Evolutionary conservation across 1,140 invertebrate genomes (phyloP).

Genomic region (Lucilia sericata): DNA sequence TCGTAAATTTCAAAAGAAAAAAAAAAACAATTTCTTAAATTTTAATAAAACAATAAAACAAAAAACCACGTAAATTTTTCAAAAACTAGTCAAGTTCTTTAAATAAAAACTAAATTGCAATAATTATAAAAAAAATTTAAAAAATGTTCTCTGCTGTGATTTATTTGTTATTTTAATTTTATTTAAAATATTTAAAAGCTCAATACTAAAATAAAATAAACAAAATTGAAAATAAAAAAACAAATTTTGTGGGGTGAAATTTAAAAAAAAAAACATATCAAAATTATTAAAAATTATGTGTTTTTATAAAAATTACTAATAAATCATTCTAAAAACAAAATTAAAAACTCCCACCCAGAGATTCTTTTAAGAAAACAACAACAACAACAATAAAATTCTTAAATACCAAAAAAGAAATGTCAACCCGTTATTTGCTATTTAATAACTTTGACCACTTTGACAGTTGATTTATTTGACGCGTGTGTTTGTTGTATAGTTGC

Average conservation of each 20-base stretch:
- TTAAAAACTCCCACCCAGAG: not conserved
- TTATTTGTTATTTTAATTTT: constrained; percentile 35
- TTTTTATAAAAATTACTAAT: not conserved
- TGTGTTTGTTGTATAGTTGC: constrained; percentile 59
- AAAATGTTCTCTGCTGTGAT: not conserved
- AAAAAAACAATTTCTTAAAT: not conserved
- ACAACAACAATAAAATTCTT: not conserved
- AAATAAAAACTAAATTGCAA: not conserved
- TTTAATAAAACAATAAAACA: not conserved
- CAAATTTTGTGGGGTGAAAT: no score
- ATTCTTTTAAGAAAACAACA: not conserved
- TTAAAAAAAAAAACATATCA: not conserved
- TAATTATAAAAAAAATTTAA: not conserved
- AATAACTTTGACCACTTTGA: constrained; percentile 49
- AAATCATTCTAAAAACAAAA: not conserved
- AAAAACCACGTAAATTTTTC: not conserved
- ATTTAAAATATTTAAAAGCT: not conserved
- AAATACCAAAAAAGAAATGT: constrained; percentile 14
- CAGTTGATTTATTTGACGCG: constrained; percentile 68
- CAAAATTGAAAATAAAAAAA: not conserved
- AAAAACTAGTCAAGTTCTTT: not conserved
- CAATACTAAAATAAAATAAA: not conserved
- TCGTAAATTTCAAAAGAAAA: not conserved
- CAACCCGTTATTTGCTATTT: constrained; percentile 14
- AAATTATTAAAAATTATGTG: not conserved